Evolutionary conservation across 1,140 invertebrate genomes (phyloP).

Genomic region (Lordiphosa stackelbergi): DNA sequence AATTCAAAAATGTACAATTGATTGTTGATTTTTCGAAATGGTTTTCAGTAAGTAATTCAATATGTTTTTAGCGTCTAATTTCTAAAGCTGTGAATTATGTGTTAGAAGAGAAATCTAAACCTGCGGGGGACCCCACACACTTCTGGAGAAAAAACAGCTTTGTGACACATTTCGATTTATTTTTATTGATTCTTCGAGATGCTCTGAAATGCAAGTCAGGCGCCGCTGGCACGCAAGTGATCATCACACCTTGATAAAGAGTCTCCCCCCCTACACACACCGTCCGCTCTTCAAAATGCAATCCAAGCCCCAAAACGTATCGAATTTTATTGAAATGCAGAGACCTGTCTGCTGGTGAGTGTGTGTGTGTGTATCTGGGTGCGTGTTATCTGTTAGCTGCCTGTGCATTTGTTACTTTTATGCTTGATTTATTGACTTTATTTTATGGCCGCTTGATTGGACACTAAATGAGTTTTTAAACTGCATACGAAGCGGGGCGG

Average conservation of each 20-base stretch:
- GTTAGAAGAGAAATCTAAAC: background rate
- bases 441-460: slow-evolving; percentile 74
- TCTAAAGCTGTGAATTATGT: slow-evolving; percentile 9
- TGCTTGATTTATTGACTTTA: slow-evolving; percentile 75
- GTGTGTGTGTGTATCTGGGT: slow-evolving; percentile 24
- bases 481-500: slow-evolving; percentile 67
- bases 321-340: slow-evolving; percentile 75
- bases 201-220: slow-evolving; percentile 72
- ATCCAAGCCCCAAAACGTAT: slow-evolving; percentile 53
- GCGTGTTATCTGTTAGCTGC: slow-evolving; percentile 63
- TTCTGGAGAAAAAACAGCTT: slow-evolving; percentile 42
- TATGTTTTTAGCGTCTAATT: slow-evolving; percentile 53
- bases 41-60: slow-evolving; percentile 43
- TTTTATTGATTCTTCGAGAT: slow-evolving; percentile 66
- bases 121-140: slow-evolving; percentile 70
- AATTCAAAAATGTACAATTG: slow-evolving; percentile 65
- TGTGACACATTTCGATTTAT: slow-evolving; percentile 74
- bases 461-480: slow-evolving; percentile 75
- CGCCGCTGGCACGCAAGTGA: slow-evolving; percentile 73
- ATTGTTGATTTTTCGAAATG: slow-evolving; percentile 57
- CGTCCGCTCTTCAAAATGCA: slow-evolving; percentile 6
- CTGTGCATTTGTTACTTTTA: slow-evolving; percentile 73
- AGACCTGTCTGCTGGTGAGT: slow-evolving; percentile 14
- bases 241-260: slow-evolving; percentile 73
- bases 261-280: background rate